These are phyloP conservation scores for Antheraea yamamai DNA, from an alignment of 2,888 invertebrate species.

Conservation along the genomic window DNA sequence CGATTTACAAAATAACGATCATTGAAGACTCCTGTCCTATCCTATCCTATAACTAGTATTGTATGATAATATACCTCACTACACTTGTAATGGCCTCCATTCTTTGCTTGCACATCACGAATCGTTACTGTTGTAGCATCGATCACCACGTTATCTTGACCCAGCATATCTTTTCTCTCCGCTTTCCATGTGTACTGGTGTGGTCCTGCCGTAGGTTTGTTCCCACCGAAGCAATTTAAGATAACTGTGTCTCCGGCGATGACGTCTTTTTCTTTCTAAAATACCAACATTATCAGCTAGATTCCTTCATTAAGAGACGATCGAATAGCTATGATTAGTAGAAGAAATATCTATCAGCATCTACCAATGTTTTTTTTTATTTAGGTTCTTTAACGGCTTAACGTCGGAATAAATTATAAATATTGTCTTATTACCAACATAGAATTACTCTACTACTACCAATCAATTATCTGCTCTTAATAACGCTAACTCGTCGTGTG, in stretches of 20 bases:
- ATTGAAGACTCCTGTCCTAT: too few species aligned
- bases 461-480: too few species aligned
- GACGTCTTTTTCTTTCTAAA: conserved; percentile 48
- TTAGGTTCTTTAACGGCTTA: background rate
- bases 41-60: background rate
- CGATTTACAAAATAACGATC: too few species aligned
- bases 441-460: too few species aligned
- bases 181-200: conserved; percentile 38
- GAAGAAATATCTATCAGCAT: background rate
- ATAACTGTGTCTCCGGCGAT: conserved; percentile 45
- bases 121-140: conserved; percentile 37
- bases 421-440: background rate
- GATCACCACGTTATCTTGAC: conserved; percentile 39
- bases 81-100: conserved; percentile 51
- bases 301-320: background rate
- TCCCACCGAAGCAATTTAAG: conserved; percentile 37
- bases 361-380: background rate
- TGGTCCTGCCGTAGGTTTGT: background rate
- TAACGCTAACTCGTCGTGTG: too few species aligned
- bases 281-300: conserved; percentile 3
- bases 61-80: conserved; percentile 35
- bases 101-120: conserved; percentile 35
- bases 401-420: background rate
- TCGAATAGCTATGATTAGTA: background rate
- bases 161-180: conserved; percentile 39